Evolutionary conservation across 2,113 vertebrate species (phyloP).

Genomic region (Lontra canadensis): DNA sequence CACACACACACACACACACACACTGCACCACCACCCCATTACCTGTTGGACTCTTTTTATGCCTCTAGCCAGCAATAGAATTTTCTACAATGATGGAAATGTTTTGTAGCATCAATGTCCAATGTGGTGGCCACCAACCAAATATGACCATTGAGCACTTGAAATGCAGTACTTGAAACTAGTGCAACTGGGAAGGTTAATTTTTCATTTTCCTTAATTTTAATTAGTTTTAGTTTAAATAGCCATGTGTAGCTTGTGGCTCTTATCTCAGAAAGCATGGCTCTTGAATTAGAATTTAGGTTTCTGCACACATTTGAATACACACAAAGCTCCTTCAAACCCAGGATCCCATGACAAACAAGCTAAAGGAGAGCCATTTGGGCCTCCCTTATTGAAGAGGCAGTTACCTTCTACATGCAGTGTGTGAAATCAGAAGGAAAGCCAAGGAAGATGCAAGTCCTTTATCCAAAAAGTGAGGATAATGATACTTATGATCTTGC

Average conservation of each 20-base stretch:
- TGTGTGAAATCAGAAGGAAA: neutral
- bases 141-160: neutral
- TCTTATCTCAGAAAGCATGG: neutral
- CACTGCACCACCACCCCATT: neutral
- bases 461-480: neutral
- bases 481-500: neutral
- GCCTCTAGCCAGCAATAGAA: neutral
- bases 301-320: neutral
- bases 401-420: neutral
- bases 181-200: neutral
- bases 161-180: neutral
- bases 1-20: neutral
- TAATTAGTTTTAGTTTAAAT: neutral
- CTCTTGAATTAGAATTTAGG: neutral
- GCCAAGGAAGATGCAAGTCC: neutral
- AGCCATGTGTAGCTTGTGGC: neutral
- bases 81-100: neutral
- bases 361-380: neutral
- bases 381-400: neutral
- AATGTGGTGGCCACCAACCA: neutral
- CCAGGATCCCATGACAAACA: neutral
- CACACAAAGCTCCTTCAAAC: neutral
- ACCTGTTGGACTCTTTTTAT: neutral
- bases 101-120: neutral
- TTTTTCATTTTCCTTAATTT: neutral